These are phyloP conservation scores for Leptonema lineaticorne DNA, from an alignment of 1,140 invertebrate species.

Conservation along the genomic window DNA sequence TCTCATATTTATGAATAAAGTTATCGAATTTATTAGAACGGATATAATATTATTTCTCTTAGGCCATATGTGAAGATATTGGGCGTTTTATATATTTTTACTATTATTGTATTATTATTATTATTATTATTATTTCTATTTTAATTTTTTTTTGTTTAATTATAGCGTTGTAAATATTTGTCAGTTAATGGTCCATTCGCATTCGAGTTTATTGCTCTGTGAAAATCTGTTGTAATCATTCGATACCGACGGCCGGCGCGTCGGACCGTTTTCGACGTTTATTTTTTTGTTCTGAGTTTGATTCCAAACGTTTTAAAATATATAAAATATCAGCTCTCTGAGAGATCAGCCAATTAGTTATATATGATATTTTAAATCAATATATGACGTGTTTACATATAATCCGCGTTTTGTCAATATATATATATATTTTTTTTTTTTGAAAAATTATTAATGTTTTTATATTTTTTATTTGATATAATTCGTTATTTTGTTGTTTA, in stretches of 20 bases:
- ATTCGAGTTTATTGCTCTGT: slow-evolving; percentile 7
- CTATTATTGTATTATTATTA: too few relatives aligned
- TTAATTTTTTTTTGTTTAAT: slow-evolving; percentile 29
- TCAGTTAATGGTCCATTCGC: slow-evolving; percentile 14
- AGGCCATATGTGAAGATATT: neutral
- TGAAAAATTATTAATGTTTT: neutral
- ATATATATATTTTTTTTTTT: too few relatives aligned
- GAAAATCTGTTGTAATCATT: slow-evolving; percentile 13
- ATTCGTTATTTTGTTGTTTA: slow-evolving; percentile 36
- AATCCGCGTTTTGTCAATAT: too few relatives aligned
- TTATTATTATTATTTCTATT: too few relatives aligned
- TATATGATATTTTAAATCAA: too few relatives aligned
- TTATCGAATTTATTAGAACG: slow-evolving; percentile 37
- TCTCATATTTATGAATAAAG: slow-evolving; percentile 35
- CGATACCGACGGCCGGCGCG: slow-evolving; percentile 13
- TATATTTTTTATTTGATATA: slow-evolving; percentile 15
- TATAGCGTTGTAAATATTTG: slow-evolving; percentile 31
- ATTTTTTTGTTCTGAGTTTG: neutral
- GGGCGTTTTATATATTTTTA: neutral
- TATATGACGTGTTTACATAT: too few relatives aligned
- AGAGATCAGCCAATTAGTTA: too few relatives aligned
- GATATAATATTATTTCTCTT: slow-evolving; percentile 28
- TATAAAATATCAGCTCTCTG: too few relatives aligned
- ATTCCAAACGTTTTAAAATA: slow-evolving; percentile 8
- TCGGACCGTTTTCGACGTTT: neutral